Evolutionary conservation across 2,113 vertebrate species (phyloP), one percentile per base, ranked within the genome.

Genomic region (Phoxinus phoxinus): DNA sequence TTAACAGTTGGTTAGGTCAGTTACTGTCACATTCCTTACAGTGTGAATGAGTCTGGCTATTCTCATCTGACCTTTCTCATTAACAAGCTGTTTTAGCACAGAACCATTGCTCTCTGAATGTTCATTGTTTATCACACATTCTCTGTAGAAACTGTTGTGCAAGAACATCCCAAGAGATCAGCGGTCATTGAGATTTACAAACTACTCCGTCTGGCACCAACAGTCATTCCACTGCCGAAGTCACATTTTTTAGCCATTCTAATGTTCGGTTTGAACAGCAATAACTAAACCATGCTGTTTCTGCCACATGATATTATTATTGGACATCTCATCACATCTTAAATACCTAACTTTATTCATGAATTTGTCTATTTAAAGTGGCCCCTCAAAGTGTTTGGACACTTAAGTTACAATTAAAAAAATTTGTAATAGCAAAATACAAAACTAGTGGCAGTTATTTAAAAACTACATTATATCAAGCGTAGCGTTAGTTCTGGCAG

Each of bases 61-160:
- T 56, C 74, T 77, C 19, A 19, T 56, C 48, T 56, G 35, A 71
- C 35, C 35, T 71, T 37, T 23, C 30, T 32, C 48, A 75, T 77
- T 30, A 35, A 58, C 75, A 78, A 58, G 75, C 27, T 11, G 9
- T 32, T 77, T 23, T 10, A 5, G 19, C 8, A 35, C 75, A 77
- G 46, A 77, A 21, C 37, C 69, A 56, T 6, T 77, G 48, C 19
- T 37, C 5, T 35, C 51, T n/a, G 25, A 30, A 56, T 35, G 25
- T 56, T 53, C 30, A 76, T 56, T 76, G 48, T 72, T 56, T 32
- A 56, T 56, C 27, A 56, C 74, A 56, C 74, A 56, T 56, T 76
- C 7, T 76, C 27, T 53, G 25, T 53, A 30, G 19, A 53, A 32
- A 32, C 27, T 23, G 25, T 75, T 75, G 8, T 53, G 73, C n/a